Evolutionary conservation across 2,113 vertebrate species (phyloP), one percentile per base, ranked within the genome.

Genomic region (Otus sunia): DNA sequence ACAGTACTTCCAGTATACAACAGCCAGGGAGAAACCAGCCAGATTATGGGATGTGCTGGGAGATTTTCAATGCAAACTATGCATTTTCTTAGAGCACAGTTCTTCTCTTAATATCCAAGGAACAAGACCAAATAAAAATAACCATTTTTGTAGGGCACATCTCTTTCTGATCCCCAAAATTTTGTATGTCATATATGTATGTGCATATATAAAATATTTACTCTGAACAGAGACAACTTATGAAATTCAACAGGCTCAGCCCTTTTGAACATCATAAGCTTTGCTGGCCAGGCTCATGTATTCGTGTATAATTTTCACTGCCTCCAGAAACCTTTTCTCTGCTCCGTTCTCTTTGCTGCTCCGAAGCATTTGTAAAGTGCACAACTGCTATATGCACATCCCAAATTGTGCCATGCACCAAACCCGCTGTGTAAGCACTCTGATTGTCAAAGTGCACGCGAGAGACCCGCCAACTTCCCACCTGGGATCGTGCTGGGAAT

Each of bases 131-230:
- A 87, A 88, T 25, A 66, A 79, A 94, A 92, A 52, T 43, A 87
- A 67, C 19, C 5, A 5, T 62, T 93, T 92, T 88, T 59, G 22
- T 63, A 78, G 58, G n/a, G 39, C 25, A 0, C 13, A 37, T 43
- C 50, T 81, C 18, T 50, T 75, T 41, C 32, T 6, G 0, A 85
- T 58, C 73, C 68, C 36, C 1, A 7, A 63, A 41, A 32, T 50
- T 45, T 32, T 30, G 17, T 63, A 52, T 30, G 19, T 34, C 14
- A 3, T 9, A 4, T 49, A 52, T 27, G 30, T 55, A 64, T 50
- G 47, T 68, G 29, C 72, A 45, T 78, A 63, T 29, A 86, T 84
- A 53, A 97, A 95, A 89, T 84, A 90, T 94, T 90, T 94, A 45
- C 81, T 69, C 66, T 64, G 62, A 76, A 50, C 14, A 77, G 78